Evolutionary conservation across 2,797 vertebrate species (phyloP).

Genomic region (Lates japonicus): DNA sequence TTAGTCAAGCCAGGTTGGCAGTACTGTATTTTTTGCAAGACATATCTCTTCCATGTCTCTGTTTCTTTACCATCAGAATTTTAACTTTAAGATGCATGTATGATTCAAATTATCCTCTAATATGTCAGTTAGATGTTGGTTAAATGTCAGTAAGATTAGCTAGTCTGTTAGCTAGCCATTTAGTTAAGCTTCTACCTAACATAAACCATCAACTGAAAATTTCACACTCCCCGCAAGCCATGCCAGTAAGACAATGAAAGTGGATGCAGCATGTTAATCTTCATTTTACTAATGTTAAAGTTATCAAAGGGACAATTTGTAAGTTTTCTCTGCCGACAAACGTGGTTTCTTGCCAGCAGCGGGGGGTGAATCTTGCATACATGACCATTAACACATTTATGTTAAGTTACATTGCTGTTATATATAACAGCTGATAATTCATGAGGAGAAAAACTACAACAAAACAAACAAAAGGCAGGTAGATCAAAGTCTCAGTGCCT

Average conservation of each 20-base stretch:
- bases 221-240: background rate
- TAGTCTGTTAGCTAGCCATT: too few relatives aligned
- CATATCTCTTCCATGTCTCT: background rate
- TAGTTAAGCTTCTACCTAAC: background rate
- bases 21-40: background rate
- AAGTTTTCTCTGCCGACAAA: too few relatives aligned
- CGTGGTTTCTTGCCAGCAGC: too few relatives aligned
- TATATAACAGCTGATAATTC: background rate
- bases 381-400: background rate
- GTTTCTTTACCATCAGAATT: background rate
- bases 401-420: background rate
- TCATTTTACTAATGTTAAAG: background rate
- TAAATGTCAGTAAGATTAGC: too few relatives aligned
- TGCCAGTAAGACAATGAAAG: background rate
- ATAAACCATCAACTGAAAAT: background rate
- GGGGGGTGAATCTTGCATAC: too few relatives aligned
- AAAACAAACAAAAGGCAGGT: background rate
- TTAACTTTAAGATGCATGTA: background rate
- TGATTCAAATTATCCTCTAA: background rate
- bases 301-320: background rate
- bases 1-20: background rate
- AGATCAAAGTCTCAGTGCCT: constrained; percentile 9
- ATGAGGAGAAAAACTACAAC: background rate
- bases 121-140: background rate
- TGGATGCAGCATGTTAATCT: background rate